Evolutionary conservation across 2,797 vertebrate species (phyloP).

Genomic region (Micrastur ruficollis): DNA sequence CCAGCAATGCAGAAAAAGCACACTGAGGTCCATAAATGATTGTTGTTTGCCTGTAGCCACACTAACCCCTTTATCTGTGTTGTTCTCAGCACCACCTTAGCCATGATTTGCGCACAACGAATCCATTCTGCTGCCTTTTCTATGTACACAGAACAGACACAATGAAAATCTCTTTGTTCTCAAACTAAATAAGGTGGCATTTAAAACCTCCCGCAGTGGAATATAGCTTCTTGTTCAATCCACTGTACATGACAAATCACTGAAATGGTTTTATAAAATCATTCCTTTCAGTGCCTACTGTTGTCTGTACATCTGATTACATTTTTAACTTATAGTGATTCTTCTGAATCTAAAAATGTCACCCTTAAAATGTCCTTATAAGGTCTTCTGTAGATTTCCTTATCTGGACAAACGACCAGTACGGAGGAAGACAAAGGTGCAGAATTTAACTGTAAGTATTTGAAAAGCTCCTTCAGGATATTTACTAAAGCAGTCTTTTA

Average conservation of each 20-base stretch:
- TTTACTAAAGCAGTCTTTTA: neutral
- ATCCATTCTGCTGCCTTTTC: constrained; percentile 3
- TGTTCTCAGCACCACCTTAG: neutral
- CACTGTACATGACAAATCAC: neutral
- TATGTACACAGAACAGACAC: neutral
- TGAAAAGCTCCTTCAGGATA: neutral
- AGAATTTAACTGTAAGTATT: neutral
- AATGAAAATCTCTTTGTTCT: constrained; percentile 39
- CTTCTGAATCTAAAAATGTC: neutral
- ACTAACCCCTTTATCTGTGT: neutral
- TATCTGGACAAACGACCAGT: neutral
- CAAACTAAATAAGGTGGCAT: neutral
- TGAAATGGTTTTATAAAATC: neutral
- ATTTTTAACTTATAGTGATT: neutral
- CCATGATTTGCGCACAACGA: neutral
- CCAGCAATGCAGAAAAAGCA: neutral
- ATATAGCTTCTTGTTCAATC: neutral
- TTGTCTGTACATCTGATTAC: neutral
- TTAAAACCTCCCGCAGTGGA: neutral
- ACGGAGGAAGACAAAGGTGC: neutral
- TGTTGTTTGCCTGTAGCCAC: neutral
- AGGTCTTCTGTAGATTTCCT: neutral
- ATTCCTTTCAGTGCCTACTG: neutral
- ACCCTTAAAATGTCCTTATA: neutral
- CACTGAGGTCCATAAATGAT: neutral